Evolutionary conservation across 2,797 vertebrate genomes (phyloP), one percentile per base, ranked within the genome.

Genomic region (Remorina albescens): DNA sequence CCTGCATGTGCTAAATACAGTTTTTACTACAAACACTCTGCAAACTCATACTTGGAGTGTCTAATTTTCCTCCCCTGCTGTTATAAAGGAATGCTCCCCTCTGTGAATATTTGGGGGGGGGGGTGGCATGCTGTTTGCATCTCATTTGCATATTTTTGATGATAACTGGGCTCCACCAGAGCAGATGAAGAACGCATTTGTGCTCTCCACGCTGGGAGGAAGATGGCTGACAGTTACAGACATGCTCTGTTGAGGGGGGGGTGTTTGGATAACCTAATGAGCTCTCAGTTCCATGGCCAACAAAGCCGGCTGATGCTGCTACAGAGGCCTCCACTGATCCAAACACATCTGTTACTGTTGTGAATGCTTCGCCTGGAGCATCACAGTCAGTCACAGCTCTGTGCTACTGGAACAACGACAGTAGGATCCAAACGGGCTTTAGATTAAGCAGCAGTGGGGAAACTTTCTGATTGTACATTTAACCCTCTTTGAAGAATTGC

Each of bases 261-360:
- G 73, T 81, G 80, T 88, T 91, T 86, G 76, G 71, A 66, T 75
- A 84, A 84, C 78, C 54, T 87, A 84, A 87, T 88, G 86, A 89
- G 84, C 64, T 75, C 82, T 88, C 68, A 84, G 90, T 90, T 86
- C 72, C 80, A 81, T 55, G 10, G 57, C 83, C 54, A 86, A 84
- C 82, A 89, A 80, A 78, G 76, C 71, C 16, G 0, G 13, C 73
- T 76, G 64, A 74, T 56, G 9, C 69, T 56, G 9, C 69, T 32
- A 71, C 76, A 60, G 76, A 88, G 83, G 75, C 76, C 80, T 74
- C 32, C 19, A 13, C 77, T 81, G 78, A 89, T 85, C 84, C 70
- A 46, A 18, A n/a, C 25, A 10, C 82, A 76, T 82, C 65, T 76
- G 89, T 81, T 70, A 86, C 74, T 76, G 85, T 58, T 86, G 67